Evolutionary conservation across 1,140 invertebrate species (phyloP), one percentile per base, ranked within the genome.

Genomic region (Anadara kagoshimensis): DNA sequence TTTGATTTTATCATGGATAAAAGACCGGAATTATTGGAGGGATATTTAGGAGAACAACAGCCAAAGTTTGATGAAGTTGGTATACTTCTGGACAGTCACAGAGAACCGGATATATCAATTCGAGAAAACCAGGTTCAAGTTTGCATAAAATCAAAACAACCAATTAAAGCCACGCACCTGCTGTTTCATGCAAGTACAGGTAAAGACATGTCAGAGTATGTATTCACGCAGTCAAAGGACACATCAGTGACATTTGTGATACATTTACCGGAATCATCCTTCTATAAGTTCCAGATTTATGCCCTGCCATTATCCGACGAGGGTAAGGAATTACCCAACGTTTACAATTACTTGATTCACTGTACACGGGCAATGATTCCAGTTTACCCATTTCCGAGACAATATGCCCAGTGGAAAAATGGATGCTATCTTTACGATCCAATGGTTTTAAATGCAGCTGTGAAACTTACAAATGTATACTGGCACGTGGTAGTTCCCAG

Each of bases 381-480:
- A 1, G 79, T 79, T 2, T 73, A 75, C 26, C 78, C 83, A 12
- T 88, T 78, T 79, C 86, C 87, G 11, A 83, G 84, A 66, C 87
- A 88, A 78, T 88, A 85, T 66, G 85, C 82, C 18, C 86, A 86
- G 49, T 88, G 87, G 87, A 87, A 88, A 63, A 85, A 88, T 29
- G 87, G 86, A 5, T 88, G 87, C 67, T 86, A 73, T 72, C 78
- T 88, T n/a, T 75, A 73, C 53, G 80, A 80, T n/a, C 87, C 87
- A 8, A 16, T 82, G n/a, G 79, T 85, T 24, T 75, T 85, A 12
- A 70, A 78, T 66, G 68, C 79, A 22, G 65, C 66, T 12, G 71
- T 66, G 29, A 69, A 75, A 54, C 67, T 75, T n/a, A 63, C 64
- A 59, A 78, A 75, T 8, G 76, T 84, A 16, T 49, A 69, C 22